A percentile compares a stretch with the other conserved stretches of the same genome.
phyloP scores from a whole-genome alignment of 2,797 vertebrate genomes.

The Sandelia bainsii region DNA sequence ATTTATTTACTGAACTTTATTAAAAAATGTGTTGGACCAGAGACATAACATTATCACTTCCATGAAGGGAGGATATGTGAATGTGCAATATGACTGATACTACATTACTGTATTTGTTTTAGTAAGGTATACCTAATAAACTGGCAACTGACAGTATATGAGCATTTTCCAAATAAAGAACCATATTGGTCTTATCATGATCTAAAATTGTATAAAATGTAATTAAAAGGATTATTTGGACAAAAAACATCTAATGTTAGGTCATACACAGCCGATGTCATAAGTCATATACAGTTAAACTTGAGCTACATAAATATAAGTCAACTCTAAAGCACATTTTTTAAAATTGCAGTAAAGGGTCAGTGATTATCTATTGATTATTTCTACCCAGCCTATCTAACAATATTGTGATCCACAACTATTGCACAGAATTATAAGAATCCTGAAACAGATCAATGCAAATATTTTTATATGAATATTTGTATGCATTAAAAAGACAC shows the following conservation, averaged over 20 bases:
- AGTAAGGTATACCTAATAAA: too few species aligned
- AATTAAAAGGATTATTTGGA: neutral
- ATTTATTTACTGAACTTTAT: neutral
- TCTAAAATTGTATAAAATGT: neutral
- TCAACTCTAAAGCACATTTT: neutral
- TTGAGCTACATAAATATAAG: neutral
- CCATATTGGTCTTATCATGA: too few species aligned
- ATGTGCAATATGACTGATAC: neutral
- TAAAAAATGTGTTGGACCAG: neutral
- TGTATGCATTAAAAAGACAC: conserved; percentile 27
- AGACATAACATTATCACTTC: neutral
- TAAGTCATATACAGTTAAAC: neutral
- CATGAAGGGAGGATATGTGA: neutral
- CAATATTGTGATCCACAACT: conserved; percentile 12
- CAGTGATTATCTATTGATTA: neutral
- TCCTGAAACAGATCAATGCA: conserved; percentile 1
- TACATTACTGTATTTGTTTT: neutral
- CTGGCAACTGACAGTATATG: neutral
- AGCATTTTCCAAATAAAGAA: too few species aligned
- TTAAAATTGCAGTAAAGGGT: neutral
- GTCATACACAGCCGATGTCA: too few species aligned
- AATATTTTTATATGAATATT: conserved; percentile 11
- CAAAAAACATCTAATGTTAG: too few species aligned
- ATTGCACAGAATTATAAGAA: conserved; percentile 24
- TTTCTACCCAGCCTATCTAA: conserved; percentile 21